Conservation (phyloP, 2,113 vertebrate genomes). For the Desmodus rotundus region DNA sequence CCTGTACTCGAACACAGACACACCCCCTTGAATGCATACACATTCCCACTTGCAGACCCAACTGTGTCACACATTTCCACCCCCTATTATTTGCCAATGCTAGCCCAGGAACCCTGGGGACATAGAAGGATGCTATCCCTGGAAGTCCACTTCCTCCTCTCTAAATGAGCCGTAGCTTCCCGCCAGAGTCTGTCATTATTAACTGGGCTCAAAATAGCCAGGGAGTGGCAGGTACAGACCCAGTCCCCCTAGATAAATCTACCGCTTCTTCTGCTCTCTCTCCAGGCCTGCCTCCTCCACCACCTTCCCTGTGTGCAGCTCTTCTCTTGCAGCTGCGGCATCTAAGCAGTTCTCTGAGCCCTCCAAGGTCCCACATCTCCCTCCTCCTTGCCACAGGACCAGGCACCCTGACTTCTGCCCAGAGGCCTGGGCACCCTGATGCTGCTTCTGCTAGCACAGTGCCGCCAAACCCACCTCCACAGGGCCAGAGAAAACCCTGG, state of each 20-base stretch:
- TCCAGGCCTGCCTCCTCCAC: neutral
- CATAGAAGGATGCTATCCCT: neutral
- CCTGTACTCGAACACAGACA: neutral
- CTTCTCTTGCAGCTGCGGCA: neutral
- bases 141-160: neutral
- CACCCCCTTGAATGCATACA: neutral
- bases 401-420: neutral
- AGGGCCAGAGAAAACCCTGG: neutral
- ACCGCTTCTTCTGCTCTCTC: neutral
- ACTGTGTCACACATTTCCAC: too few relatives aligned
- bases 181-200: neutral
- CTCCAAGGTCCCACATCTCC: neutral
- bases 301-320: neutral
- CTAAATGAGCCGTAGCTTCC: neutral
- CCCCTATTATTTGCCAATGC: neutral
- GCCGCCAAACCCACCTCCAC: neutral
- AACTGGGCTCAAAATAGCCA: neutral
- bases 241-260: neutral
- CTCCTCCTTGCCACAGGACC: neutral
- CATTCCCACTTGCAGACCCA: neutral
- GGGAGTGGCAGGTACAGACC: neutral
- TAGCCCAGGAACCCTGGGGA: neutral
- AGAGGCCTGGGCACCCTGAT: neutral
- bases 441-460: neutral
- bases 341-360: neutral